These are phyloP conservation scores for Chesias legatella DNA, from an alignment of 2,888 invertebrate species.

Conservation along the genomic window DNA sequence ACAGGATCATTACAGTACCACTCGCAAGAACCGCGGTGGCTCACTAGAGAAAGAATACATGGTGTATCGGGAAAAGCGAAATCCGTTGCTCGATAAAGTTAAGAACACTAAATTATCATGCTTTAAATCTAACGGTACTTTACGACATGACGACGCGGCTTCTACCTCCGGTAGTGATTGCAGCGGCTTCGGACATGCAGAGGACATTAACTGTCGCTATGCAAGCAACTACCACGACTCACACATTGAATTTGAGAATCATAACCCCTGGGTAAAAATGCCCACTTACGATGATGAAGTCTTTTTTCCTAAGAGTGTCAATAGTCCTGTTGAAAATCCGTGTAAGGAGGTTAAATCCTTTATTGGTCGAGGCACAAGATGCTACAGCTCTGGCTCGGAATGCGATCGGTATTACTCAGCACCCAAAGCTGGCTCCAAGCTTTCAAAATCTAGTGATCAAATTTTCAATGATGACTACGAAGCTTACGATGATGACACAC, in stretches of 20 bases:
- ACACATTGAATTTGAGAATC: conserved; percentile 73
- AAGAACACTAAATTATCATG: conserved; percentile 86
- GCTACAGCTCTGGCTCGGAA: conserved; percentile 76
- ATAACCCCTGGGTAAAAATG: conserved; percentile 75
- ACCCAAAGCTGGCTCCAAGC: conserved; percentile 65
- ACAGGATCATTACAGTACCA: conserved; percentile 72
- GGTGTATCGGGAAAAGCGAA: conserved; percentile 83
- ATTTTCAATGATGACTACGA: conserved; percentile 77
- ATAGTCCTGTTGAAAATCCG: conserved; percentile 58
- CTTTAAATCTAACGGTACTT: conserved; percentile 80
- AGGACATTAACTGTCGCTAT: conserved; percentile 64
- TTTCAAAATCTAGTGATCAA: conserved; percentile 78
- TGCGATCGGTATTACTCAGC: conserved; percentile 71
- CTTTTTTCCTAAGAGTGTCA: conserved; percentile 60
- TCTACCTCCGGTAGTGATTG: conserved; percentile 78
- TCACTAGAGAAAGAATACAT: conserved; percentile 80
- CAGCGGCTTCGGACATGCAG: conserved; percentile 73
- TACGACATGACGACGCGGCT: conserved; percentile 71
- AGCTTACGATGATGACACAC: conserved; percentile 49
- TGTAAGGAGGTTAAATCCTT: conserved; percentile 68
- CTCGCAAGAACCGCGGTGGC: conserved; percentile 71
- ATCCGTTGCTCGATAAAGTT: conserved; percentile 85
- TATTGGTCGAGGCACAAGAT: conserved; percentile 64
- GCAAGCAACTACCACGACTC: conserved; percentile 55
- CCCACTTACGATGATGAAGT: conserved; percentile 72